These are phyloP conservation scores for Carcina quercana DNA, from an alignment of 2,888 invertebrate genomes.

Conservation along the genomic window DNA sequence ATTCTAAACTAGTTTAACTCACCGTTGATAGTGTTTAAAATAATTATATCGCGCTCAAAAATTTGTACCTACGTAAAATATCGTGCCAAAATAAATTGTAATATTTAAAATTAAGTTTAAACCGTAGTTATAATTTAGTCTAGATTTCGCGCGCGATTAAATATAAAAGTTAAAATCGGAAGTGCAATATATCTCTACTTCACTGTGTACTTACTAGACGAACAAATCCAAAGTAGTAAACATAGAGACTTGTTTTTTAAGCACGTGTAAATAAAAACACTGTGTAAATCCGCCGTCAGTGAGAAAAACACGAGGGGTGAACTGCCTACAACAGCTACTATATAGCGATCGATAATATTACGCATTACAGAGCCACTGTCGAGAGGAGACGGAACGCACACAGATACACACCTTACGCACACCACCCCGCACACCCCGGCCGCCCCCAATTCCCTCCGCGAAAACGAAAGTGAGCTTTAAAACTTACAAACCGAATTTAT, in stretches of 20 bases:
- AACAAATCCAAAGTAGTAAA: too few relatives aligned
- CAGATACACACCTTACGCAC: conserved; percentile 35
- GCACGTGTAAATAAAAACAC: conserved; percentile 35
- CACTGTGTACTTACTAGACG: too few relatives aligned
- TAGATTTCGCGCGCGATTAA: conserved; percentile 7
- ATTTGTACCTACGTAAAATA: conserved; percentile 15
- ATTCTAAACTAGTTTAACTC: conserved; percentile 24
- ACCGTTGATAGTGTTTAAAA: conserved; percentile 13
- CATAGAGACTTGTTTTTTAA: too few relatives aligned
- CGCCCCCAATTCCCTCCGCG: conserved; percentile 31
- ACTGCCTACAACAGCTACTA: conserved; percentile 55
- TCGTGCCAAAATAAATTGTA: conserved; percentile 1
- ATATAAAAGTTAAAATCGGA: not conserved
- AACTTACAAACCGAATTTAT: conserved; percentile 68
- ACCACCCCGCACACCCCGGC: conserved; percentile 36
- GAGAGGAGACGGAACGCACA: conserved; percentile 35
- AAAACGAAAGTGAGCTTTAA: conserved; percentile 64
- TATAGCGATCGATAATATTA: conserved; percentile 73
- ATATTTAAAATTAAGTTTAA: conserved; percentile 10
- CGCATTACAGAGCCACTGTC: conserved; percentile 62
- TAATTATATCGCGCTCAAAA: conserved; percentile 31
- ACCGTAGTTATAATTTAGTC: not conserved
- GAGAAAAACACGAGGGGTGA: conserved; percentile 47
- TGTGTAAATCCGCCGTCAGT: conserved; percentile 44
- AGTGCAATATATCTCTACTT: conserved; percentile 1